Percentiles rank a stretch among this genome's conserved stretches.
These are phyloP conservation scores for Agriopis aurantiaria DNA, from an alignment of 2,888 invertebrate genomes.

Conservation along the genomic window DNA sequence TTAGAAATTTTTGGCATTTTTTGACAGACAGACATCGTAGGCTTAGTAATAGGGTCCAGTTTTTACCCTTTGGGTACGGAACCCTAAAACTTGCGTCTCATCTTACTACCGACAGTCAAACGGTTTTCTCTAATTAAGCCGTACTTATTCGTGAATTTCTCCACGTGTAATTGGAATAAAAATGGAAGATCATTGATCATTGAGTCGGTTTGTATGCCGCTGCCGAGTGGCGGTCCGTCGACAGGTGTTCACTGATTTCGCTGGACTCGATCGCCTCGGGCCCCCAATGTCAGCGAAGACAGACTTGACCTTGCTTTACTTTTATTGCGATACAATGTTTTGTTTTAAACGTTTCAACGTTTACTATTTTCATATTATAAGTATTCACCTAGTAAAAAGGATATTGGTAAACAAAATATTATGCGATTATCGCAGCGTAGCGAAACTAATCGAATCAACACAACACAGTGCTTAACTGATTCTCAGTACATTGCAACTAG, in stretches of 20 bases:
- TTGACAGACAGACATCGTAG: too few relatives aligned
- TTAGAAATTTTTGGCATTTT: too few relatives aligned
- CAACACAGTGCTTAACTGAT: too few relatives aligned
- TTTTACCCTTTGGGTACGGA: too few relatives aligned
- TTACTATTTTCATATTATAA: conserved; percentile 1
- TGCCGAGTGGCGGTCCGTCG: conserved; percentile 36
- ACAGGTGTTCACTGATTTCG: conserved; percentile 58
- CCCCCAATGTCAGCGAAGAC: conserved; percentile 60
- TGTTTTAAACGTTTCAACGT: conserved; percentile 22
- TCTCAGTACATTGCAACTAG: too few relatives aligned
- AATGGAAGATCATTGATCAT: conserved; percentile 49
- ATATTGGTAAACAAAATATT: background rate
- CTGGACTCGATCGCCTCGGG: conserved; percentile 52
- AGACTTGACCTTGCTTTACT: conserved; percentile 46
- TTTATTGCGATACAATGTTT: conserved; percentile 36
- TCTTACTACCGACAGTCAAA: conserved; percentile 14
- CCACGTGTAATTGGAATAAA: conserved; percentile 55
- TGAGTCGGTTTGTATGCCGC: conserved; percentile 50
- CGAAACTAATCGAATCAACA: too few relatives aligned
- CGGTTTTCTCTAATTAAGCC: conserved; percentile 38
- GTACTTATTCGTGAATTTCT: conserved; percentile 53
- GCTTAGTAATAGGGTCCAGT: too few relatives aligned
- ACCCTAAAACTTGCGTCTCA: conserved; percentile 19
- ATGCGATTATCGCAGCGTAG: background rate
- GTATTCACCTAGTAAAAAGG: background rate